phyloP scores from a whole-genome alignment of 2,888 invertebrate genomes.

The Tetheella fluctuosa region DNA sequence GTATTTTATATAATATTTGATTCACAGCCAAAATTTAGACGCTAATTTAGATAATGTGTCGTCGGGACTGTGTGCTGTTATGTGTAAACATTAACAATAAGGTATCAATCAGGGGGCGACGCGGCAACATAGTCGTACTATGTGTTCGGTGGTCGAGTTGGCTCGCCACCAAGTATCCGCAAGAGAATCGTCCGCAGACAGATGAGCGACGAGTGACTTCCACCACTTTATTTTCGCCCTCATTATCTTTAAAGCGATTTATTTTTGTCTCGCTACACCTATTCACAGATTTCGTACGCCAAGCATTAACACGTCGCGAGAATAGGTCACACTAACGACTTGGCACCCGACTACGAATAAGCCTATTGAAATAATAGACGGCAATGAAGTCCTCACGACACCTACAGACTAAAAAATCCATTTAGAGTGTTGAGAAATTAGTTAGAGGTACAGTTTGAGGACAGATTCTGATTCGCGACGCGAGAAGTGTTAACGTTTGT shows the following conservation, averaged over 20 bases:
- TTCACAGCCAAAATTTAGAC: constrained; percentile 60
- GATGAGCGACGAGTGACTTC: constrained; percentile 73
- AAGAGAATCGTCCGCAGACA: constrained; percentile 66
- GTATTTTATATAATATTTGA: no score
- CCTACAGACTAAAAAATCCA: constrained; percentile 54
- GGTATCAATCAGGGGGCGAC: constrained; percentile 26
- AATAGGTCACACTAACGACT: constrained; percentile 75
- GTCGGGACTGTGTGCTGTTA: constrained; percentile 39
- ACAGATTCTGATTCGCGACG: constrained; percentile 53
- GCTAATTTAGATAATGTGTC: constrained; percentile 56
- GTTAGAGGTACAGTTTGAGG: constrained; percentile 58
- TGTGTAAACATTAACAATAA: constrained; percentile 52
- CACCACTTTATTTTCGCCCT: constrained; percentile 79
- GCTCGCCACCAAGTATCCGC: constrained; percentile 59
- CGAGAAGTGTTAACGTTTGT: constrained; percentile 49
- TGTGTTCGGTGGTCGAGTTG: constrained; percentile 69
- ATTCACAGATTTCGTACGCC: constrained; percentile 60
- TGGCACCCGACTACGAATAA: constrained; percentile 61
- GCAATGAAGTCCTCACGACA: constrained; percentile 72
- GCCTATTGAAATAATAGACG: constrained; percentile 65
- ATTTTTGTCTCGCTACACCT: constrained; percentile 68
- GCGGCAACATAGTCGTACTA: constrained; percentile 51
- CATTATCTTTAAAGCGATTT: constrained; percentile 82
- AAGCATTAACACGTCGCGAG: constrained; percentile 68
- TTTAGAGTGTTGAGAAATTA: constrained; percentile 68